Conservation (phyloP, 2,797 vertebrate species). For the Anas acuta region DNA sequence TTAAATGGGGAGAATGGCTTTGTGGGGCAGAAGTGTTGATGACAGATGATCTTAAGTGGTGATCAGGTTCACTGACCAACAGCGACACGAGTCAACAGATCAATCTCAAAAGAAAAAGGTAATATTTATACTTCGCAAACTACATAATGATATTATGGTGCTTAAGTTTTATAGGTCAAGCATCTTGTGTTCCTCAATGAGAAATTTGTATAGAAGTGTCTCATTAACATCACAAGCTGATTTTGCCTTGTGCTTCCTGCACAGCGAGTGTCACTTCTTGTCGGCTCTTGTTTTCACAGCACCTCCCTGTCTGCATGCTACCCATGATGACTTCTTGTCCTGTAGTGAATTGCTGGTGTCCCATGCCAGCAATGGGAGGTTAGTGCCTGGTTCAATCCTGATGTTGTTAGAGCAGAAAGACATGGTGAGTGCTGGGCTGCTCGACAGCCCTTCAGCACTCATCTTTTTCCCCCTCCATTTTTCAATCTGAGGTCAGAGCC, state of each 20-base stretch:
- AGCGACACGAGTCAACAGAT: background rate
- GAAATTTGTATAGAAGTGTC: background rate
- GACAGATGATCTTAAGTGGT: background rate
- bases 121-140: background rate
- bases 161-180: background rate
- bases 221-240: background rate
- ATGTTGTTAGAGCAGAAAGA: background rate
- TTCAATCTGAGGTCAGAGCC: background rate
- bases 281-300: background rate
- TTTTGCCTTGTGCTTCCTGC: background rate
- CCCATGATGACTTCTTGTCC: background rate
- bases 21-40: background rate
- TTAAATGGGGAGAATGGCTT: background rate
- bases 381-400: background rate
- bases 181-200: background rate
- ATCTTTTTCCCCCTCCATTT: background rate
- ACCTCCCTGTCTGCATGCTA: background rate
- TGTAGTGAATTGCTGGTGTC: fast-evolving
- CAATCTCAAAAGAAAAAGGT: background rate
- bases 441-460: background rate
- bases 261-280: background rate
- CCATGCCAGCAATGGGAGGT: background rate
- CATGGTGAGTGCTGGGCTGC: fast-evolving
- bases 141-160: fast-evolving
- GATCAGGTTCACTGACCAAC: background rate